Conservation (phyloP, 2,113 vertebrate genomes). For the Chitala chitala region DNA sequence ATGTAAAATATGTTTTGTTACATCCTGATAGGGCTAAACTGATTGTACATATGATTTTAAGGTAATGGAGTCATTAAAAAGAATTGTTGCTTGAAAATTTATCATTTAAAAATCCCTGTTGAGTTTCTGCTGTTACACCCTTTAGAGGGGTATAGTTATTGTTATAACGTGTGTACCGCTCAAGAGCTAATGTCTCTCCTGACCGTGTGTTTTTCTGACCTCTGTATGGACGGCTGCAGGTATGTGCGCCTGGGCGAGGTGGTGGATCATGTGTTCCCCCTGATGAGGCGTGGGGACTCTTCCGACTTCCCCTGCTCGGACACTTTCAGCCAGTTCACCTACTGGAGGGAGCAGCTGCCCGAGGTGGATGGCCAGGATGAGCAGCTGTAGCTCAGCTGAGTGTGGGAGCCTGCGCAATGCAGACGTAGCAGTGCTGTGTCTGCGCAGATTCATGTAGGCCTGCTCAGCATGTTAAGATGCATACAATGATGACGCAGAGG, state of each 20-base stretch:
- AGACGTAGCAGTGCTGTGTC: no score
- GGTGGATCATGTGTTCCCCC: conserved; percentile 91
- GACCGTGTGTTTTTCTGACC: neutral
- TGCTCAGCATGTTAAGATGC: neutral
- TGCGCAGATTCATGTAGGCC: conserved; percentile 1
- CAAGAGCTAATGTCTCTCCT: neutral
- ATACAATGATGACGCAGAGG: neutral
- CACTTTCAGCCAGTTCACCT: conserved; percentile 92
- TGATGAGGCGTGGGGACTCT: conserved; percentile 77
- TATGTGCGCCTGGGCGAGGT: conserved; percentile 89
- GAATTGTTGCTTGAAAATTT: no score
- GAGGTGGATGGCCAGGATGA: conserved; percentile 71
- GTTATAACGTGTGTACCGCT: no score
- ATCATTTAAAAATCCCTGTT: no score
- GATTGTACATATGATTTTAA: no score
- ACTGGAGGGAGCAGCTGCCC: conserved; percentile 83
- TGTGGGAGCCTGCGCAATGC: no score
- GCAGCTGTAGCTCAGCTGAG: conserved; percentile 40
- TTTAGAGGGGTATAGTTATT: no score
- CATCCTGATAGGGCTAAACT: neutral
- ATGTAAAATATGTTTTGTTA: neutral
- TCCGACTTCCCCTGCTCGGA: conserved; percentile 95
- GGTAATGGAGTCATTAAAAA: no score
- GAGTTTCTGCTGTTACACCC: no score
- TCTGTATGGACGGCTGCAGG: no score